Percentiles rank a stretch among this genome's conserved stretches.
Evolutionary conservation across 1,140 invertebrate species (phyloP).

Genomic region (Neodiprion virginianus): DNA sequence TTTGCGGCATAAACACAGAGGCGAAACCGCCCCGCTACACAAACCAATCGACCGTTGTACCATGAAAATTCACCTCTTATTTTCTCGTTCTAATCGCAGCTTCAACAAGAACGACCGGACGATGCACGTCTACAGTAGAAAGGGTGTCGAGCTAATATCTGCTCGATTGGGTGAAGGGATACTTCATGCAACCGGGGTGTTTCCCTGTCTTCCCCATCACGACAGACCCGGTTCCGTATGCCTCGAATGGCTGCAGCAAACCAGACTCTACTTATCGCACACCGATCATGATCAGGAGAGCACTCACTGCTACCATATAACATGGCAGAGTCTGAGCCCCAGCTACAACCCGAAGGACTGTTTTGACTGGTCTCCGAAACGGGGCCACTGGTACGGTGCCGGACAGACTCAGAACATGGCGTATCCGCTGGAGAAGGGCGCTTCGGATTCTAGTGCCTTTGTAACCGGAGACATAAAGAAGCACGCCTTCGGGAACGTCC

Average conservation of each 20-base stretch:
- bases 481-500: slow-evolving; percentile 80
- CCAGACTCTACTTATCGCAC: slow-evolving; percentile 74
- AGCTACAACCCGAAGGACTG: slow-evolving; percentile 79
- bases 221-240: slow-evolving; percentile 68
- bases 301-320: slow-evolving; percentile 79
- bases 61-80: background rate
- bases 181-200: slow-evolving; percentile 63
- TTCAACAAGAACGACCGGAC: slow-evolving; percentile 81
- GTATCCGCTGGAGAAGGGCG: slow-evolving; percentile 79
- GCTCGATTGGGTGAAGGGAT: slow-evolving; percentile 72
- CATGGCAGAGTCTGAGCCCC: slow-evolving; percentile 78
- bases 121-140: slow-evolving; percentile 75
- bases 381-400: slow-evolving; percentile 82
- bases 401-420: slow-evolving; percentile 78
- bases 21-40: background rate
- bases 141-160: slow-evolving; percentile 74
- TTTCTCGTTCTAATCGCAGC: slow-evolving; percentile 46
- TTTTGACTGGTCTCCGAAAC: slow-evolving; percentile 74
- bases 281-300: slow-evolving; percentile 56
- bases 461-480: slow-evolving; percentile 81
- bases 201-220: slow-evolving; percentile 74
- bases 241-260: slow-evolving; percentile 80
- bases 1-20: background rate
- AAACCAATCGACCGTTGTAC: background rate
- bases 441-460: slow-evolving; percentile 78